Base-by-base conservation (phyloP, 92 coral and sea anemone genomes). In the Meandrina meandrites region DNA sequence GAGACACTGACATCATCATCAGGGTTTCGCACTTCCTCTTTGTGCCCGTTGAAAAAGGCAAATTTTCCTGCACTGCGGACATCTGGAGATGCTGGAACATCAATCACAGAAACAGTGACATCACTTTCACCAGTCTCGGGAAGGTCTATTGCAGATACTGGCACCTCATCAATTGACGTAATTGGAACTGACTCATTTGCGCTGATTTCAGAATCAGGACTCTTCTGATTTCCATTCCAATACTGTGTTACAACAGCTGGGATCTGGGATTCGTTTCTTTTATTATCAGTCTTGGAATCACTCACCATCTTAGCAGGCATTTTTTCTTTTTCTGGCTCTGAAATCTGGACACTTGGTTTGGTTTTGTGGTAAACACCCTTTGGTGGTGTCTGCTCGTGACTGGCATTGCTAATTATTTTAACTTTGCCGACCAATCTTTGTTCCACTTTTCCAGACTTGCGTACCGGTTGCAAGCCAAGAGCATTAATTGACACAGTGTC, bases 121-220 rank as follows among this genome's bases (percentile, higher is more conserved):
- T 94, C 94, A 81, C 76, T 84, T 1, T 88, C 83, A 30, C 88
- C 60, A 32, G 84, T 60, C 77, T 88, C 94, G 10, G 98, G 98
- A n/a, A 93, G 79, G 48, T 95, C 98, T 75, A 95, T 95, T n/a
- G 95, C 96, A 60, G 98, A 95, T 51, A 95, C 91, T 68, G 96
- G 89, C 31, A 95, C 88, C 75, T 93, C 98, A n/a, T 89, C 86
- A 70, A 85, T 85, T 77, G 88, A 85, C 4, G 88, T 76, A 28
- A 85, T 51, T 4, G 88, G 88, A 24, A 85, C 83, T 60, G 81
- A 62, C 27, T 85, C 88, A 56, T 18, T 56, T 5, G 9, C 14
- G 16, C 73, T 75, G 27, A 18, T 45, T 15, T 57, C 81, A 19
- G n/a, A 6, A 56, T 66, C 76, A 30, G 48, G 76, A 58, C 82